Conservation (phyloP, 2,113 vertebrate genomes). For the Daphoenositta chrysoptera region DNA sequence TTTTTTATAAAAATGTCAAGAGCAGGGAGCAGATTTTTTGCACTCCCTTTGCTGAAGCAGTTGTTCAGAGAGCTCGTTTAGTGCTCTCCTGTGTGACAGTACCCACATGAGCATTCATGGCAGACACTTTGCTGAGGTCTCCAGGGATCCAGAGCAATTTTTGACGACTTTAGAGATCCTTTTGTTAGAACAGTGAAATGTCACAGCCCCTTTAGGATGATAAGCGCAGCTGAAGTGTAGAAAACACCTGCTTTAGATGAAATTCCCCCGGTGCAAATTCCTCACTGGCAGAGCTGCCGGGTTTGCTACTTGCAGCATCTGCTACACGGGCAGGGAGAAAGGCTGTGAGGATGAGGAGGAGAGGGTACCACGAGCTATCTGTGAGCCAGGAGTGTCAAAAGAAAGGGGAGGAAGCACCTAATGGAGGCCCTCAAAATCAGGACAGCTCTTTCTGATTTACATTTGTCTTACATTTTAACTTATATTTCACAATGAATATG, state of each 20-base stretch:
- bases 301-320: not conserved
- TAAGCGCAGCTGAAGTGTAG: not conserved
- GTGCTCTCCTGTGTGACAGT: not conserved
- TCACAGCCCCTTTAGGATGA: not conserved
- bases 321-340: not conserved
- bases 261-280: not conserved
- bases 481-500: not conserved
- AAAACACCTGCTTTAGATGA: not conserved
- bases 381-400: not conserved
- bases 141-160: not conserved
- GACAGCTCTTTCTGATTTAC: not conserved
- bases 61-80: not conserved
- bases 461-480: not conserved
- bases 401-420: not conserved
- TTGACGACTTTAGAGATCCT: not conserved
- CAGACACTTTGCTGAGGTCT: not conserved
- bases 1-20: not conserved
- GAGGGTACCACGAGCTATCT: not conserved
- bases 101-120: not conserved
- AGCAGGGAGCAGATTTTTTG: not conserved
- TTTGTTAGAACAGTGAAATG: conserved; percentile 26
- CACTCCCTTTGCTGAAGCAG: not conserved
- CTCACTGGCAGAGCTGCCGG: not conserved
- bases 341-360: not conserved
- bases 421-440: not conserved